These are phyloP conservation scores for Folsomia manolachei DNA, from an alignment of 2,888 invertebrate species.

Conservation along the genomic window DNA sequence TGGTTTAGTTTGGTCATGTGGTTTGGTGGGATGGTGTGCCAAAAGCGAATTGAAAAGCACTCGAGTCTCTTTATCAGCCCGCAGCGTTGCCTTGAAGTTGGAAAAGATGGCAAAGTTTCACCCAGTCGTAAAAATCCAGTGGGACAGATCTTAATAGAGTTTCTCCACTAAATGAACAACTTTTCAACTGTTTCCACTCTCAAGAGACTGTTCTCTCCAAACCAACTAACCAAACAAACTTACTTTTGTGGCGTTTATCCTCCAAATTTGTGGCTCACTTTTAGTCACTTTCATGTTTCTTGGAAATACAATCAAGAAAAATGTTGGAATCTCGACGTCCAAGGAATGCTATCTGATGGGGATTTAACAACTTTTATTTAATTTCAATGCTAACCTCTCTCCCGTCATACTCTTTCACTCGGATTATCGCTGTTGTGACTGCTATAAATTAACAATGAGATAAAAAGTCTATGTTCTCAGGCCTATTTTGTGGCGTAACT, in stretches of 20 bases:
- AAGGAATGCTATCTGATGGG: neutral
- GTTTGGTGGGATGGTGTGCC: neutral
- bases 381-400: neutral
- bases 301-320: slow-evolving; percentile 1
- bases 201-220: neutral
- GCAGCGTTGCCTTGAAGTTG: too few relatives aligned
- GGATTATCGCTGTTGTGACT: neutral
- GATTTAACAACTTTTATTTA: neutral
- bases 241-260: neutral
- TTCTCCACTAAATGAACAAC: slow-evolving; percentile 6
- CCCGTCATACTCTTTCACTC: too few relatives aligned
- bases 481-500: neutral
- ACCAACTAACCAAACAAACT: neutral
- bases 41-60: neutral
- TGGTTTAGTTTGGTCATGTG: neutral
- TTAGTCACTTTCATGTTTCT: neutral
- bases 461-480: neutral
- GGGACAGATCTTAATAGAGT: slow-evolving; percentile 8
- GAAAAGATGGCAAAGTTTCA: neutral
- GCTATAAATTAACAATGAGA: neutral
- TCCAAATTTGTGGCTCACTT: neutral
- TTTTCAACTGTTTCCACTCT: slow-evolving; percentile 1
- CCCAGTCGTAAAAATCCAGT: slow-evolving; percentile 6
- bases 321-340: neutral
- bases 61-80: neutral